phyloP scores from a whole-genome alignment of 2,888 invertebrate genomes.

The Lathronympha strigana region DNA sequence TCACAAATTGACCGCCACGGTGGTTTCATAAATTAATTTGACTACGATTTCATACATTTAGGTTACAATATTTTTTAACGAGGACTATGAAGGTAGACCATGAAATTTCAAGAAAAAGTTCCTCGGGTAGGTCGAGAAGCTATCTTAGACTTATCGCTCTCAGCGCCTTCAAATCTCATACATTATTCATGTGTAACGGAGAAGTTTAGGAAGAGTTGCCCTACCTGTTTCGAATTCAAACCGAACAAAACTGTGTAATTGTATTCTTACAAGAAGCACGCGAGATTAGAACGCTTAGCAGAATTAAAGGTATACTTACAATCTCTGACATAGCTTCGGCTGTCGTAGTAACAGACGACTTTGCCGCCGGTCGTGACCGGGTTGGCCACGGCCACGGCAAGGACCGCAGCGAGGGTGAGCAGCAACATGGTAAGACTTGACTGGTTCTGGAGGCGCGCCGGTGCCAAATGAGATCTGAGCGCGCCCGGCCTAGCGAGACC shows the following conservation, averaged over 20 bases:
- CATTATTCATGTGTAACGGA: conserved; percentile 44
- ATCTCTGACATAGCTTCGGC: conserved; percentile 87
- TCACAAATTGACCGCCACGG: conserved; percentile 1
- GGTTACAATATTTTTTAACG: not conserved
- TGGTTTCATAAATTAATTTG: not conserved
- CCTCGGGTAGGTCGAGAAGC: conserved; percentile 15
- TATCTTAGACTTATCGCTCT: conserved; percentile 34
- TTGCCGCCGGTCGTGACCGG: conserved; percentile 79
- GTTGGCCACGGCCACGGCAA: conserved; percentile 65
- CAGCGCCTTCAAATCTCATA: conserved; percentile 43
- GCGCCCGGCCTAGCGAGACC: conserved; percentile 48
- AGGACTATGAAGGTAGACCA: conserved; percentile 4
- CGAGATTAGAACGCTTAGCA: conserved; percentile 57
- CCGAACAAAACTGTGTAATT: conserved; percentile 48
- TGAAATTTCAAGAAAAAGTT: conserved; percentile 7
- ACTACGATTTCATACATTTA: not conserved
- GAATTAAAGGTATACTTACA: conserved; percentile 79
- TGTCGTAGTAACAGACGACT: conserved; percentile 89
- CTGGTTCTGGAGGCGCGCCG: conserved; percentile 65
- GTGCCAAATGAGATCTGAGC: conserved; percentile 67
- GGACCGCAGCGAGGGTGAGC: conserved; percentile 60
- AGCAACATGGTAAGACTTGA: conserved; percentile 63
- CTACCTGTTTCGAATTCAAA: conserved; percentile 45
- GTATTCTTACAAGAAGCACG: conserved; percentile 34
- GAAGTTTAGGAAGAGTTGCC: conserved; percentile 44